Percentiles rank a stretch among this genome's conserved stretches.
These are phyloP conservation scores for Ectropis crepuscularia DNA, from an alignment of 2,888 invertebrate species.

Conservation along the genomic window DNA sequence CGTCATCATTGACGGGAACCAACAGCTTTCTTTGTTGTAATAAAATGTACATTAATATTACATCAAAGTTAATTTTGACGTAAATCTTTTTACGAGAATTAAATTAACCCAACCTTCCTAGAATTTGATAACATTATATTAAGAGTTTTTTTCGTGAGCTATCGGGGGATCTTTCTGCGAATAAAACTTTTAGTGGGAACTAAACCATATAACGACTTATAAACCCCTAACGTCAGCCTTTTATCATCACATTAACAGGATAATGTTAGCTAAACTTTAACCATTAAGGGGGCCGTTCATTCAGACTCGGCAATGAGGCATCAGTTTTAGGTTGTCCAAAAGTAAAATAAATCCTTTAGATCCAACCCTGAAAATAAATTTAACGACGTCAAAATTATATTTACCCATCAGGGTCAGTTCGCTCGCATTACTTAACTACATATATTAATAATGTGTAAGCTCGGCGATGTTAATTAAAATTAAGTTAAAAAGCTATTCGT, in stretches of 20 bases:
- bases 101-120: background rate
- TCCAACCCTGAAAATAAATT: constrained; percentile 26
- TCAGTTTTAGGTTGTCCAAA: constrained; percentile 20
- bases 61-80: constrained; percentile 2
- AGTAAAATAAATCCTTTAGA: constrained; percentile 17
- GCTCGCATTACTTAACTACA: constrained; percentile 32
- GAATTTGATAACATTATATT: background rate
- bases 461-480: constrained; percentile 35
- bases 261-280: constrained; percentile 20
- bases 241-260: constrained; percentile 21
- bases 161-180: constrained; percentile 5
- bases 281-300: constrained; percentile 20
- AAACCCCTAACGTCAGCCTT: constrained; percentile 18
- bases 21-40: constrained; percentile 4
- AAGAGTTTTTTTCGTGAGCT: constrained; percentile 2
- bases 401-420: constrained; percentile 25
- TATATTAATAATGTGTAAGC: constrained; percentile 39
- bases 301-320: constrained; percentile 22
- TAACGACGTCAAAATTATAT: constrained; percentile 30
- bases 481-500: constrained; percentile 32
- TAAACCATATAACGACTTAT: constrained; percentile 14
- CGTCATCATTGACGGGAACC: background rate
- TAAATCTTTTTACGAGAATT: constrained; percentile 6
- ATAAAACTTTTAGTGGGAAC: constrained; percentile 15
- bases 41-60: constrained; percentile 6